A percentile compares a stretch with the other conserved stretches of the same genome.
phyloP scores from a whole-genome alignment of 2,888 invertebrate species.

The Nebria brevicollis region DNA sequence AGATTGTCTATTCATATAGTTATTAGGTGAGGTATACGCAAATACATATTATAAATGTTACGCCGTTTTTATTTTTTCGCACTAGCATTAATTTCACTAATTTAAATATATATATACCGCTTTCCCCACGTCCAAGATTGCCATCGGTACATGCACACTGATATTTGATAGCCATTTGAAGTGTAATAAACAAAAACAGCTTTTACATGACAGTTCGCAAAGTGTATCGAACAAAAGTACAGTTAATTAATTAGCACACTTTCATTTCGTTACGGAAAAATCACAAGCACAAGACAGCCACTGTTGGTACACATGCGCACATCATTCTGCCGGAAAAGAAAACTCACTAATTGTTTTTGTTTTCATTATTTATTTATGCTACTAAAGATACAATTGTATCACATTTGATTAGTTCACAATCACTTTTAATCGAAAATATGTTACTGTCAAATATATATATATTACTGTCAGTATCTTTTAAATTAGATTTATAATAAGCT shows the following conservation, averaged over 20 bases:
- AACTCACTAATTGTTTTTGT: not conserved
- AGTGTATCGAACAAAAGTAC: slow-evolving; percentile 47
- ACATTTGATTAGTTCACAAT: not conserved
- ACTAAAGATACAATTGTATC: not conserved
- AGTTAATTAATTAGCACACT: slow-evolving; percentile 48
- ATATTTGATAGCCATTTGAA: slow-evolving; percentile 48
- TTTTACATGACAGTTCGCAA: slow-evolving; percentile 47
- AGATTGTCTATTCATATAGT: slow-evolving; percentile 4
- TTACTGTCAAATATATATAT: too few relatives aligned
- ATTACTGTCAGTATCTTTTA: too few relatives aligned
- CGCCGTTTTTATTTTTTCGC: slow-evolving; percentile 46
- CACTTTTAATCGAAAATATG: not conserved
- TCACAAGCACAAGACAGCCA: slow-evolving; percentile 26
- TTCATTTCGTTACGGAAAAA: slow-evolving; percentile 46
- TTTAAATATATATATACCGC: slow-evolving; percentile 43
- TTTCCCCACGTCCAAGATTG: slow-evolving; percentile 45
- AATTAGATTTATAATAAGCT: too few relatives aligned
- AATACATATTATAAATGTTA: slow-evolving; percentile 41
- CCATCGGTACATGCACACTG: slow-evolving; percentile 46
- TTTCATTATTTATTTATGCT: not conserved
- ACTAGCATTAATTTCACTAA: slow-evolving; percentile 47
- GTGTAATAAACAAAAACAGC: slow-evolving; percentile 48
- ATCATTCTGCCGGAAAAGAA: slow-evolving; percentile 1
- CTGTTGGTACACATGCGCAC: slow-evolving; percentile 26
- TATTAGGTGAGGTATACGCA: not conserved